Evolutionary conservation across 2,888 invertebrate genomes (phyloP).

Genomic region (Sicus ferrugineus): DNA sequence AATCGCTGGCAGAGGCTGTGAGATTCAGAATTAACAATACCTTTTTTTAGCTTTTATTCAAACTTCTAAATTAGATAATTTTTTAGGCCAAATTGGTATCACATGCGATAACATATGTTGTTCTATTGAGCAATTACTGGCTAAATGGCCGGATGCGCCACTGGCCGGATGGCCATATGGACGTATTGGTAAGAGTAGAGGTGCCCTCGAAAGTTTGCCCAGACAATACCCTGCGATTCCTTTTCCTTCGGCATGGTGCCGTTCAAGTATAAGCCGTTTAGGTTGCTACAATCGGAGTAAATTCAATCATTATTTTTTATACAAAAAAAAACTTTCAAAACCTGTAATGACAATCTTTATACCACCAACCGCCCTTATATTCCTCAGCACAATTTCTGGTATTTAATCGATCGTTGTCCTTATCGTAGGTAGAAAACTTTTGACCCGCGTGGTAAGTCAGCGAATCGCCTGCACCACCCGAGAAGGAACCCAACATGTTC

Average conservation of each 20-base stretch:
- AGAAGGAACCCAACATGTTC: constrained; percentile 70
- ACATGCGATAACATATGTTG: too few species aligned
- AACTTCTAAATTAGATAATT: too few species aligned
- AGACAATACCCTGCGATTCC: not conserved
- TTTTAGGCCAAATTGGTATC: too few species aligned
- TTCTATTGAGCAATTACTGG: too few species aligned
- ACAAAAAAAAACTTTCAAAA: constrained; percentile 42
- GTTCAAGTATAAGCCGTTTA: not conserved
- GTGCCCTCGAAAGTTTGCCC: not conserved
- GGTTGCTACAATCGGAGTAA: not conserved
- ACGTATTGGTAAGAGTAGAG: not conserved
- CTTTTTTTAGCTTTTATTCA: too few species aligned
- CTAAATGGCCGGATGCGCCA: not conserved
- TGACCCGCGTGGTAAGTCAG: constrained; percentile 73
- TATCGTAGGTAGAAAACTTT: constrained; percentile 73
- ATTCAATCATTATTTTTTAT: not conserved
- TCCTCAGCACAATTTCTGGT: constrained; percentile 72
- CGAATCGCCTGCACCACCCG: constrained; percentile 73
- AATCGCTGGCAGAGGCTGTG: too few species aligned
- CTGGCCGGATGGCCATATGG: too few species aligned
- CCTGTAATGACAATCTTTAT: constrained; percentile 73
- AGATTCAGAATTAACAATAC: too few species aligned
- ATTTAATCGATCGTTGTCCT: constrained; percentile 70
- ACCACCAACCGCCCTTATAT: constrained; percentile 78
- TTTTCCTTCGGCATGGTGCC: not conserved